Evolutionary conservation across 2,888 invertebrate genomes (phyloP), one percentile per base, ranked within the genome.

Genomic region (Sinopyrophorus schimmeli): DNA sequence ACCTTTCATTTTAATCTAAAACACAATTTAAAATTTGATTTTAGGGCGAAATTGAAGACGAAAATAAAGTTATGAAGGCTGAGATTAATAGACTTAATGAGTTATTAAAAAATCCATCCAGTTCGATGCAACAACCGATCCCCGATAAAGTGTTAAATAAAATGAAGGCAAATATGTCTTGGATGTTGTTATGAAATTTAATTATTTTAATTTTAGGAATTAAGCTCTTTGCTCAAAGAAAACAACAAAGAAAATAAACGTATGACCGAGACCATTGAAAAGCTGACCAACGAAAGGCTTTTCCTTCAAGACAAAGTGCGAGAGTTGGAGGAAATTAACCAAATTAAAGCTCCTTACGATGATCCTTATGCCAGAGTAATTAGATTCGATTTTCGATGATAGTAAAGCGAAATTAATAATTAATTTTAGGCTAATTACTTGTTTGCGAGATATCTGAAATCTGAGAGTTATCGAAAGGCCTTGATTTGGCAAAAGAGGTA

Each of bases 401-500:
- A 17, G 15, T 9, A 5, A 21, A 11, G 7, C 21, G 32, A 14
- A 10, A 10, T 30, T 10, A 6, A 30, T 30, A 10, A 7, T 28
- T 41, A 20, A 7, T 34, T 47, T 20, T 21, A 47, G 72, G 74
- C 80, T 17, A 79, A 81, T 51, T 79, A 81, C 55, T 70, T 84
- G 49, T 80, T 84, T 53, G 81, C 81, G 6, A 82, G 83, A 62
- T 90, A 86, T 67, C 74, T 92, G 57, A 80, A 89, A 18, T 81
- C 88, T 3, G 90, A 94, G 68, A 92, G 92, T 66, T 89, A 87
- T 62, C 82, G 89, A 47, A 93, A 92, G 70, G 89, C 93, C 7
- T 76, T 96, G 40, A 82, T 88, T 38, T 94, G 88, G 80, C 96
- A 96, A 76, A 96, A 96, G 74, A 81, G 87, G 11, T 95, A 93